These are phyloP conservation scores for Cyprinus carpio DNA, from an alignment of 2,113 vertebrate species.

Conservation along the genomic window DNA sequence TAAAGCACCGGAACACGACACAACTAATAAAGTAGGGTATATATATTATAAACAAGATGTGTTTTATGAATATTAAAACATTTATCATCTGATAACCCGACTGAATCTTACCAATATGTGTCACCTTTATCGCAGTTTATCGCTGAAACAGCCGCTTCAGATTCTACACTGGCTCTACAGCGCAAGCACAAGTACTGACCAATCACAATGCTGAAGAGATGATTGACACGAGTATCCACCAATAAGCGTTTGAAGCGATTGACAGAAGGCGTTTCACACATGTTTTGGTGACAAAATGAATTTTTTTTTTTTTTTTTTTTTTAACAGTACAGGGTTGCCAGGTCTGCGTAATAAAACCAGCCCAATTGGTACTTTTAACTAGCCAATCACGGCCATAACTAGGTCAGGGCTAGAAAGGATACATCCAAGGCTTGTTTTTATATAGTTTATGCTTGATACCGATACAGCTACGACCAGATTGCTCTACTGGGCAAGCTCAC, in stretches of 20 bases:
- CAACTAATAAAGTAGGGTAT: background rate
- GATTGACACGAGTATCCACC: background rate
- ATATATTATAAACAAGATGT: background rate
- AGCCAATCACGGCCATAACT: too few relatives aligned
- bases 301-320: too few relatives aligned
- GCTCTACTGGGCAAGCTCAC: too few relatives aligned
- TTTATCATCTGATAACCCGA: background rate
- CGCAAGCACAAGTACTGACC: background rate
- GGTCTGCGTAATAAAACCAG: too few relatives aligned
- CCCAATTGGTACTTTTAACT: too few relatives aligned
- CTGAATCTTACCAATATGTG: background rate
- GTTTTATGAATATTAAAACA: background rate
- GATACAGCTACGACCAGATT: too few relatives aligned
- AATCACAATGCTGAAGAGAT: conserved; percentile 24
- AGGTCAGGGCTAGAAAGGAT: too few relatives aligned
- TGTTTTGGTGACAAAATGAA: background rate
- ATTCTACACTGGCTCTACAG: background rate
- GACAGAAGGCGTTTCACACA: conserved; percentile 4
- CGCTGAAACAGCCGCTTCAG: background rate
- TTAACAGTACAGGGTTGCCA: too few relatives aligned
- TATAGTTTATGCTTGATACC: too few relatives aligned
- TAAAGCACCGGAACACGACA: background rate
- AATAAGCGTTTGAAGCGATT: background rate
- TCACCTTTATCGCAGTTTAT: background rate
- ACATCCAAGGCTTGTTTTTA: too few relatives aligned